Evolutionary conservation across 23 tunicate species (phyloP), one percentile per base, ranked within the genome.

Genomic region (Pegea sp.): DNA sequence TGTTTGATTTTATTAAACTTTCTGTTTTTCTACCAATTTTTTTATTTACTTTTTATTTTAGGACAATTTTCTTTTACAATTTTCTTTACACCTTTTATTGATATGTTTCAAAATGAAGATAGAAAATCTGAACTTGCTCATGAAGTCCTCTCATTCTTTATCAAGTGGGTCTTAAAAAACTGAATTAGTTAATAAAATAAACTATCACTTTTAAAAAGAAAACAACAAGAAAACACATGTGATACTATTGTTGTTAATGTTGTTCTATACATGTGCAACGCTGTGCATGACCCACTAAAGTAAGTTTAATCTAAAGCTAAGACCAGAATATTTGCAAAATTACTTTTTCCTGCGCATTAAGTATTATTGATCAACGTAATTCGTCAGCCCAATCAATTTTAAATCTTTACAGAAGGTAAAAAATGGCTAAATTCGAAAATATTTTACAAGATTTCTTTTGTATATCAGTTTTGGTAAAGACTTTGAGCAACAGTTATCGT

Each of bases 91-190:
- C 75, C 95, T 18, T 84, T 73, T 44, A 57, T 84, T 25, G 95
- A 84, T 53, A 42, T 84, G 76, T 84, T 84, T 69, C 95, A 84
- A 46, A 84, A 84, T 29, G 95, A 84, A 50, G 77, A 60, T 11
- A 51, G 33, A 5, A 72, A 63, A 43, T 60, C 65, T 49, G 75
- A 73, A 62, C 71, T 68, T 27, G 73, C 84, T 46, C 58, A 57
- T 18, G 26, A 24, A 3, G 54, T 84, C 1, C 76, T 75, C 5
- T 53, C 54, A 30, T 56, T 32, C 30, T 72, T 65, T 42, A 55
- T 8, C 54, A 59, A 51, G 64, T 56, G 0, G 38, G 16, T 52
- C 16, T 38, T 38, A 38, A 38, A 8, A n/a, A n/a, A n/a, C n/a
- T n/a, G n/a, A n/a, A n/a, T n/a, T n/a, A n/a, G n/a, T n/a, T n/a